Evolutionary conservation across 2,888 invertebrate species (phyloP).

Genomic region (Drosophila nr. medialis): DNA sequence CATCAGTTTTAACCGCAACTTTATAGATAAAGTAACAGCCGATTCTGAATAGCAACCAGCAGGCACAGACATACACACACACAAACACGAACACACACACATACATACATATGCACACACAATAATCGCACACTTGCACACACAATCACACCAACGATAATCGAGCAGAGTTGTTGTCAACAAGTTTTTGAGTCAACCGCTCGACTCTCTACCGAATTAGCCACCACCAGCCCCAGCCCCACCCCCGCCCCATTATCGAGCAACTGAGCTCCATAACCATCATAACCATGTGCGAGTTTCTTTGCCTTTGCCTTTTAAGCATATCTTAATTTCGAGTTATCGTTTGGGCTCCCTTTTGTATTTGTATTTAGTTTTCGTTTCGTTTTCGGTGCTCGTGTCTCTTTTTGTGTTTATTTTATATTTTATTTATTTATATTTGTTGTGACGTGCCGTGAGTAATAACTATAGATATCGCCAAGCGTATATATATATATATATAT

Average conservation of each 20-base stretch:
- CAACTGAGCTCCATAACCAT: slow-evolving; percentile 23
- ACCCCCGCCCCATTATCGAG: slow-evolving; percentile 28
- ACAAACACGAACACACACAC: slow-evolving; percentile 13
- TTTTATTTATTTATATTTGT: slow-evolving; percentile 76
- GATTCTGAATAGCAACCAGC: slow-evolving; percentile 61
- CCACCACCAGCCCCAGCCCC: slow-evolving; percentile 37
- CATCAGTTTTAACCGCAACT: slow-evolving; percentile 40
- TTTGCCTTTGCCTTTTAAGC: slow-evolving; percentile 66
- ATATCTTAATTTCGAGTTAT: slow-evolving; percentile 77
- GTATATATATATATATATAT: slow-evolving; percentile 9
- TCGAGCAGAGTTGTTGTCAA: slow-evolving; percentile 75
- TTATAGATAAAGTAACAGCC: slow-evolving; percentile 77
- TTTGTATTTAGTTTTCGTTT: slow-evolving; percentile 63
- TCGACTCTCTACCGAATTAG: slow-evolving; percentile 29
- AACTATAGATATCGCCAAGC: slow-evolving; percentile 67
- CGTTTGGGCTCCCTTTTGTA: slow-evolving; percentile 35
- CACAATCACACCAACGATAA: slow-evolving; percentile 41
- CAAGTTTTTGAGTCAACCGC: slow-evolving; percentile 65
- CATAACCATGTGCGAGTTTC: slow-evolving; percentile 59
- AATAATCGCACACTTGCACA: slow-evolving; percentile 3
- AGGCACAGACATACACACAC: slow-evolving; percentile 19
- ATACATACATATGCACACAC: slow-evolving; percentile 17
- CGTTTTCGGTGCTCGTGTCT: slow-evolving; percentile 25
- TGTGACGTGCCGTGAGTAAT: slow-evolving; percentile 81
- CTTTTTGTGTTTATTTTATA: slow-evolving; percentile 47